Evolutionary conservation across 2,113 vertebrate genomes (phyloP), one percentile per base, ranked within the genome.

Genomic region (Glareola pratincola): DNA sequence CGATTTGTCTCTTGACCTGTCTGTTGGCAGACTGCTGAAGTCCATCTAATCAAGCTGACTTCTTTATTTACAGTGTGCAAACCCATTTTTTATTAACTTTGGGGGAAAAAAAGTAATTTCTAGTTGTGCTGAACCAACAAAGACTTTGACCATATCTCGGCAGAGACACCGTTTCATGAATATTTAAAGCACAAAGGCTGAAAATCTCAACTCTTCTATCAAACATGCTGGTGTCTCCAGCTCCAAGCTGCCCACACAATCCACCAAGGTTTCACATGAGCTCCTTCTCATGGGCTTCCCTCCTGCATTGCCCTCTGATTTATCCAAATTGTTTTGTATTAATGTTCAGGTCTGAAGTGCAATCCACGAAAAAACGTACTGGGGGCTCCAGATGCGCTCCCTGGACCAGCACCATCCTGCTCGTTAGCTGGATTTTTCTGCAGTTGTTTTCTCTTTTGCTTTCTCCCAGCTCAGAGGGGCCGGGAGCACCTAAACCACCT

Each of bases 321-420:
- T 24, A 32, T 19, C 27, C 37, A 45, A 53, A 39, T 69, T 82
- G 48, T 16, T 85, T 41, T 57, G 10, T 12, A n/a, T 45, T 64
- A 85, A 68, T 0, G 2, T 29, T 63, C 62, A 76, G 73, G 66
- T 54, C 67, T 67, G 59, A 94, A 72, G 26, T 20, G 29, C 19
- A 57, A 72, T 14, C 41, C 64, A 72, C 68, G 43, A 80, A 85
- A 69, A 85, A 41, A 75, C 0, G 2, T 19, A 26, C 50, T 36
- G 1, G 1, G 37, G n/a, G 47, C 32, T 92, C 73, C 3, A 2
- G 75, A 39, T 0, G 0, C 5, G 18, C 34, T 74, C 27, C 51
- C 50, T 36, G 39, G 16, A 69, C 69, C 81, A 67, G 81, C 56
- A 45, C 54, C 6, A 3, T 20, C n/a, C 50, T 50, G 69, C 56